A percentile compares a stretch with the other conserved stretches of the same genome.
These are phyloP conservation scores for Carpatolechia fugitivella DNA, from an alignment of 2,888 invertebrate species.

Conservation along the genomic window DNA sequence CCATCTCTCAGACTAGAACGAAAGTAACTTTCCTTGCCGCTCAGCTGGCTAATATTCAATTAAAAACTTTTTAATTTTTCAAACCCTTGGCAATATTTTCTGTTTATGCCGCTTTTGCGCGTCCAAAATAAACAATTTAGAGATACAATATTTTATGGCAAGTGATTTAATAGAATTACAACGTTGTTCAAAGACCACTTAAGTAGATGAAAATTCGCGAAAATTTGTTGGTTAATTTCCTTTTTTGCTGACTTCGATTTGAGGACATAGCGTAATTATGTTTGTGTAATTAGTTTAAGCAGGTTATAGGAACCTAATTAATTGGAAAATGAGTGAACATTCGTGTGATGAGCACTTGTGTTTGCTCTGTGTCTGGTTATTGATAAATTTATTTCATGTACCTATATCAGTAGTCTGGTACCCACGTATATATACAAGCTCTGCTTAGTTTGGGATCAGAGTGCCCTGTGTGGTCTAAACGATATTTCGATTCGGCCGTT, in stretches of 20 bases:
- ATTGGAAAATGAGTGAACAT: too few species aligned
- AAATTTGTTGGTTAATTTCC: slow-evolving; percentile 4
- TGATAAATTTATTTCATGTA: too few species aligned
- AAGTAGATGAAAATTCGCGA: background rate
- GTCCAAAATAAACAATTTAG: slow-evolving; percentile 47
- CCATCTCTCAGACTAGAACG: background rate
- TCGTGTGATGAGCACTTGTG: too few species aligned
- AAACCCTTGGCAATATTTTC: slow-evolving; percentile 59
- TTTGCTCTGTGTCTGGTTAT: too few species aligned
- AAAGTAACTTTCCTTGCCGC: slow-evolving; percentile 49
- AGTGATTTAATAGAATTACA: slow-evolving; percentile 25
- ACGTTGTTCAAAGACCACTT: background rate
- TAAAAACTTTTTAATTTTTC: slow-evolving; percentile 69
- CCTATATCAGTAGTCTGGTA: too few species aligned
- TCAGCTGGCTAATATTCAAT: slow-evolving; percentile 70
- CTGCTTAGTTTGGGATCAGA: too few species aligned
- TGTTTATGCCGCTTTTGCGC: slow-evolving; percentile 43
- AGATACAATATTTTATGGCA: slow-evolving; percentile 27
- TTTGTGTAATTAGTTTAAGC: background rate
- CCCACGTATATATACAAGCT: too few species aligned
- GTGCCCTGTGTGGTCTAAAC: too few species aligned
- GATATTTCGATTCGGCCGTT: too few species aligned
- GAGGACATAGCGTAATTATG: background rate
- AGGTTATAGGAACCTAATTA: background rate
- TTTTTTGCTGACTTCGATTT: background rate